A percentile compares a stretch with the other conserved stretches of the same genome.
Conservation (phyloP, 2,113 vertebrate genomes). For the Aphyosemion australe region DNA sequence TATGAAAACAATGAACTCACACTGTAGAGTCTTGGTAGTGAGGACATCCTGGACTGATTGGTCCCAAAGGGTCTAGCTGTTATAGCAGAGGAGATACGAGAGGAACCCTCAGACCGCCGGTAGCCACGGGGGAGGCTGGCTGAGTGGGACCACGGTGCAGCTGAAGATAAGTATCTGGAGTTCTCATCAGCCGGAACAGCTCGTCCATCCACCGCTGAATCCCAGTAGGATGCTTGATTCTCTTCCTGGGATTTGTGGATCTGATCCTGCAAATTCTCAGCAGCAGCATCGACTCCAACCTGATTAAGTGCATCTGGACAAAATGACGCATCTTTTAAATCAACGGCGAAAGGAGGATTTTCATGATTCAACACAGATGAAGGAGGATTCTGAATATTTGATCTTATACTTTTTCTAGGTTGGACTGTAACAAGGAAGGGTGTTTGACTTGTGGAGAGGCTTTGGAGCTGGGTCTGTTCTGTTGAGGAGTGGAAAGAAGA, state of each 20-base stretch:
- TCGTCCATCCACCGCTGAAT: slow-evolving; percentile 15
- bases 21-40: slow-evolving; percentile 82
- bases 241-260: slow-evolving; percentile 23
- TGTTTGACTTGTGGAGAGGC: slow-evolving; percentile 22
- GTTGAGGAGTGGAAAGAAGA: background rate
- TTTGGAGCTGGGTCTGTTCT: slow-evolving; percentile 1
- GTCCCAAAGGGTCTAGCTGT: slow-evolving; percentile 89
- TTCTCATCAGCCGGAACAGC: slow-evolving; percentile 2
- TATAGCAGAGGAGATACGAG: slow-evolving; percentile 88
- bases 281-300: background rate
- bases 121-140: slow-evolving; percentile 89
- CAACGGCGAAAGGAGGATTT: background rate
- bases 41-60: slow-evolving; percentile 83
- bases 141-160: slow-evolving; percentile 68
- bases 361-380: background rate
- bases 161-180: slow-evolving; percentile 44
- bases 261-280: background rate
- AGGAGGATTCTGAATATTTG: background rate
- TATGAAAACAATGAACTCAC: slow-evolving; percentile 76
- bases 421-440: slow-evolving; percentile 16
- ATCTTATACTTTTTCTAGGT: slow-evolving; percentile 13
- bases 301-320: background rate
- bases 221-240: background rate
- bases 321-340: slow-evolving; percentile 17
- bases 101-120: slow-evolving; percentile 84